Percentiles rank a stretch among this genome's conserved stretches.
Conservation (phyloP, 2,888 invertebrate species). For the Oxyteleia sp. region DNA sequence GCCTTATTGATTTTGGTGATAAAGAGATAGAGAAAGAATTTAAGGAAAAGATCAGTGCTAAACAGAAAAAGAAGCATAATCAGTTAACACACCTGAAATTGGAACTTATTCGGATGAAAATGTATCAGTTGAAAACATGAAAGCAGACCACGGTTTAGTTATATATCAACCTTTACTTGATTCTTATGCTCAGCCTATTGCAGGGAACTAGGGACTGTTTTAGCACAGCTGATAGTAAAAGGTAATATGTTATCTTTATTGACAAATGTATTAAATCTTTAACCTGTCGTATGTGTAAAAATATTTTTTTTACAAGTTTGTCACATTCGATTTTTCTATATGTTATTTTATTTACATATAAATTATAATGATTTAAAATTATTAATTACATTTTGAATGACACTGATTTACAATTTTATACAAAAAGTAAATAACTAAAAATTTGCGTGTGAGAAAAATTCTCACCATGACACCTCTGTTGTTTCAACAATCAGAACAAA, state of each 20-base stretch:
- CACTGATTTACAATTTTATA: background rate
- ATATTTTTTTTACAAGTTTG: background rate
- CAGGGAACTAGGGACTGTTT: background rate
- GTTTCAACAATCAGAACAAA: no score
- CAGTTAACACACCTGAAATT: background rate
- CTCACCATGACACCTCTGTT: no score
- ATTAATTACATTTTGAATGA: background rate
- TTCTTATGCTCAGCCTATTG: slow-evolving; percentile 4
- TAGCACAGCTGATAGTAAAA: slow-evolving; percentile 4
- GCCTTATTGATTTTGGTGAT: slow-evolving; percentile 18
- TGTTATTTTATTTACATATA: background rate
- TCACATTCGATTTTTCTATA: background rate
- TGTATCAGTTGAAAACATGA: background rate
- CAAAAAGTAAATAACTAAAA: background rate
- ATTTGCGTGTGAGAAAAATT: no score
- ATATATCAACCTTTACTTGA: slow-evolving; percentile 7
- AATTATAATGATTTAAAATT: background rate
- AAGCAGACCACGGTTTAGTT: slow-evolving; percentile 1
- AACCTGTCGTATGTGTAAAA: background rate
- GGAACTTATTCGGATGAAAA: background rate
- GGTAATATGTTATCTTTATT: background rate
- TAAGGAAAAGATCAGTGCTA: background rate
- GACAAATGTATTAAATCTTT: background rate
- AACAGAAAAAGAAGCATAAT: background rate
- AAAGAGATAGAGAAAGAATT: background rate